Percentiles rank a stretch among this genome's conserved stretches.
Evolutionary conservation across 1,140 invertebrate species (phyloP).

Genomic region (Drosophila ohnishii): DNA sequence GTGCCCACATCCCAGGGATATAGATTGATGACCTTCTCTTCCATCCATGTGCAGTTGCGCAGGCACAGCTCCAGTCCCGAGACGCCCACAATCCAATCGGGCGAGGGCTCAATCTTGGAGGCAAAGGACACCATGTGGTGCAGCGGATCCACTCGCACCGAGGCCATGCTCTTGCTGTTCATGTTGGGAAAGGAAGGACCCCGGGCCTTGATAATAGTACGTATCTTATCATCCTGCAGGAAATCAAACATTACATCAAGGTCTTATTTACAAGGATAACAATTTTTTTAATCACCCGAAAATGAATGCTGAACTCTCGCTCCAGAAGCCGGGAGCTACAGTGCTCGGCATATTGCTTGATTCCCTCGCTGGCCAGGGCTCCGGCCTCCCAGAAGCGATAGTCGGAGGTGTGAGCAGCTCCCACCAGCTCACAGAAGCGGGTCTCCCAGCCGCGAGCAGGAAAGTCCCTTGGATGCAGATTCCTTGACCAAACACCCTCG

Average conservation of each 20-base stretch:
- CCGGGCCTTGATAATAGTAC: constrained; percentile 98
- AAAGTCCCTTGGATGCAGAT: constrained; percentile 98
- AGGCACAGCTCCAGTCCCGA: constrained; percentile 95
- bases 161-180: constrained; percentile 94
- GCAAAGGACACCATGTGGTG: constrained; percentile 97
- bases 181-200: constrained; percentile 97
- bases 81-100: constrained; percentile 99
- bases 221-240: constrained; percentile 92
- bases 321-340: constrained; percentile 95
- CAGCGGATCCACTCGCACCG: constrained; percentile 94
- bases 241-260: neutral
- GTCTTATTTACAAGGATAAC: accelerated
- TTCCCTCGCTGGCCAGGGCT: constrained; percentile 91
- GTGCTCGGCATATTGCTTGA: constrained; percentile 96
- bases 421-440: constrained; percentile 98
- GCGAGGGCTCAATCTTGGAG: constrained; percentile 97
- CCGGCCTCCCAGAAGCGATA: constrained; percentile 96
- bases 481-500: constrained; percentile 97
- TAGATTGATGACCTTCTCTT: constrained; percentile 93
- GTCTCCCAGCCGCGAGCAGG: constrained; percentile 93
- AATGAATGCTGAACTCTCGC: constrained; percentile 93
- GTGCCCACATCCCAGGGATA: constrained; percentile 99
- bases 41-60: constrained; percentile 95
- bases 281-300: constrained; percentile 26
- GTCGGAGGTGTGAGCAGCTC: constrained; percentile 95